A percentile compares a stretch with the other conserved stretches of the same genome.
These are phyloP conservation scores for Eretmocerus hayati DNA, from an alignment of 2,888 invertebrate genomes.

Conservation along the genomic window DNA sequence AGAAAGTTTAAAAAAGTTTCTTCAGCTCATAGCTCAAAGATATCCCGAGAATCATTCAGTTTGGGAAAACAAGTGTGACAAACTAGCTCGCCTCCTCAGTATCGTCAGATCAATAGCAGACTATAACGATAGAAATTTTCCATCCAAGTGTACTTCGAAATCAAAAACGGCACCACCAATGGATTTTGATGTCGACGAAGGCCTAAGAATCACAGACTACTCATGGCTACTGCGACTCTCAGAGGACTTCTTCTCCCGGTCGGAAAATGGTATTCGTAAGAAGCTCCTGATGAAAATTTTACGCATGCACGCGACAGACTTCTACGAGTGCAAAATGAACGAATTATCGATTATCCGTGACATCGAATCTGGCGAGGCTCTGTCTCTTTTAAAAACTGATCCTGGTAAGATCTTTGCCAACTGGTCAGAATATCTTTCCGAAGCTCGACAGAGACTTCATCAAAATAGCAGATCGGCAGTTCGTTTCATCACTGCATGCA, in stretches of 20 bases:
- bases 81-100: background rate
- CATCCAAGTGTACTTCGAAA: background rate
- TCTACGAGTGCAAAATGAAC: conserved; percentile 9
- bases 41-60: conserved; percentile 1
- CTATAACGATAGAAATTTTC: conserved; percentile 1
- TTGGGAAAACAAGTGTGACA: conserved; percentile 1
- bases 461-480: background rate
- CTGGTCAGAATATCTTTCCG: conserved; percentile 15
- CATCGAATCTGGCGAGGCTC: conserved; percentile 3
- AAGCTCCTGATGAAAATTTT: background rate
- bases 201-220: conserved; percentile 12
- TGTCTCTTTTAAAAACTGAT: conserved; percentile 1
- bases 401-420: conserved; percentile 8
- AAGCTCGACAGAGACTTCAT: background rate
- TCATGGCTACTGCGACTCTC: conserved; percentile 5
- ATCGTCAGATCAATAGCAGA: conserved; percentile 1
- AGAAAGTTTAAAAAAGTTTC: conserved; percentile 2
- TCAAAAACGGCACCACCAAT: background rate
- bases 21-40: background rate
- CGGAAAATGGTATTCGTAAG: background rate
- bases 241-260: conserved; percentile 1
- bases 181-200: background rate
- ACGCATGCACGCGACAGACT: conserved; percentile 6
- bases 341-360: conserved; percentile 1
- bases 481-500: conserved; percentile 4